Evolutionary conservation across 1,140 invertebrate species (phyloP), one percentile per base, ranked within the genome.

Genomic region (Cherax destructor): DNA sequence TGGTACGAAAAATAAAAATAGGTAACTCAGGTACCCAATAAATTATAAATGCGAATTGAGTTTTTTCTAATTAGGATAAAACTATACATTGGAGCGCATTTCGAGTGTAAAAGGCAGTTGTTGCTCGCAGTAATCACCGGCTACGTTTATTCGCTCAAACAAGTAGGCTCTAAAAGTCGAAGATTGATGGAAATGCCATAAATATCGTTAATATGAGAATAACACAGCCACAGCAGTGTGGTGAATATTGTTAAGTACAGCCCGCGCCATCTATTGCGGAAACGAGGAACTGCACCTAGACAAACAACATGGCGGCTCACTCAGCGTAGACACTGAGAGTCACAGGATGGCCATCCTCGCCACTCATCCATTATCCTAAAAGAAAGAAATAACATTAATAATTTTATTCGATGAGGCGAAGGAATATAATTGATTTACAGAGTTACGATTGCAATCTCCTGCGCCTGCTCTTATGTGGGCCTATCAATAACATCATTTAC

Each of bases 121-220:
- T 56, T 21, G n/a, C 9, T 61, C 79, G 24, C 7, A 74, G n/a
- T 74, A 30, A 74, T 74, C n/a, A 30, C 13, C 11, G 13, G 21
- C 13, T 5, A 30, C 24, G 69, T 74, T 30, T 30, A 74, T 65
- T 7, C 69, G n/a, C n/a, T 50, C 6, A 24, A 24, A 59, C 79
- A 87, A 59, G 61, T 77, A 61, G 50, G 30, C 69, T 79, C 74
- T 56, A 79, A 50, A 78, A 87, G 69, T 86, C 65, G 74, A 24
- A 41, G 81, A 83, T 69, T 41, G 65, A 72, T 76, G 76, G 85
- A 87, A 78, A 87, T 21, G 85, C 56, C 85, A 65, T 59, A 74
- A 78, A 87, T 78, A 86, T 86, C 83, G 83, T 86, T 56, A 86
- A 86, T 86, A 77, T 50, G 50, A 86, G 83, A 76, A 41, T 76